Evolutionary conservation across 2,113 vertebrate species (phyloP).

Genomic region (Neogobius melanostomus): DNA sequence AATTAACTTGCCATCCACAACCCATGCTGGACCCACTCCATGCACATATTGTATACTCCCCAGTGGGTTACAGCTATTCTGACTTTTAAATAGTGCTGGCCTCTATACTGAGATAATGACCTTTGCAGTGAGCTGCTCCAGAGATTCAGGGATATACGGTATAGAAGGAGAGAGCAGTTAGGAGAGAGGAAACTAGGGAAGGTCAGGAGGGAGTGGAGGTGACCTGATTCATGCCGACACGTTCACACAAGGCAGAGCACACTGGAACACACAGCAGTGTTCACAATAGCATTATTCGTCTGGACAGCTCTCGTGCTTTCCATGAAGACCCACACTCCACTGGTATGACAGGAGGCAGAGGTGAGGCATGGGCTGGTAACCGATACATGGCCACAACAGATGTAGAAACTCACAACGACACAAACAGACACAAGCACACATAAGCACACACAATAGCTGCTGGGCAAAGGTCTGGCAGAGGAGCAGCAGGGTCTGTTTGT

Average conservation of each 20-base stretch:
- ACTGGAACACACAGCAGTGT: slow-evolving; percentile 4
- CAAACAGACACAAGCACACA: not conserved
- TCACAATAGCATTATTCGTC: slow-evolving; percentile 42
- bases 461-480: slow-evolving; percentile 20
- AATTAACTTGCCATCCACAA: slow-evolving; percentile 7
- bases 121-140: slow-evolving; percentile 22
- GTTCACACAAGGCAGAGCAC: not conserved
- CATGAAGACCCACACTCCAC: slow-evolving; percentile 43
- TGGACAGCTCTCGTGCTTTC: slow-evolving; percentile 33
- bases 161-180: slow-evolving; percentile 29
- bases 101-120: slow-evolving; percentile 37
- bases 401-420: not conserved
- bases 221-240: slow-evolving; percentile 55
- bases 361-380: slow-evolving; percentile 34
- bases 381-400: slow-evolving; percentile 5
- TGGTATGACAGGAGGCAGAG: slow-evolving; percentile 40
- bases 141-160: slow-evolving; percentile 17
- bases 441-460: not conserved
- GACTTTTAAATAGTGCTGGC: slow-evolving; percentile 18
- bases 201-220: slow-evolving; percentile 62
- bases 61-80: not conserved
- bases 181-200: slow-evolving; percentile 45
- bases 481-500: slow-evolving; percentile 39
- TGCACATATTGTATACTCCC: not conserved
- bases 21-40: not conserved